Evolutionary conservation across 2,888 invertebrate species (phyloP).

Genomic region (Lycia hirtaria): DNA sequence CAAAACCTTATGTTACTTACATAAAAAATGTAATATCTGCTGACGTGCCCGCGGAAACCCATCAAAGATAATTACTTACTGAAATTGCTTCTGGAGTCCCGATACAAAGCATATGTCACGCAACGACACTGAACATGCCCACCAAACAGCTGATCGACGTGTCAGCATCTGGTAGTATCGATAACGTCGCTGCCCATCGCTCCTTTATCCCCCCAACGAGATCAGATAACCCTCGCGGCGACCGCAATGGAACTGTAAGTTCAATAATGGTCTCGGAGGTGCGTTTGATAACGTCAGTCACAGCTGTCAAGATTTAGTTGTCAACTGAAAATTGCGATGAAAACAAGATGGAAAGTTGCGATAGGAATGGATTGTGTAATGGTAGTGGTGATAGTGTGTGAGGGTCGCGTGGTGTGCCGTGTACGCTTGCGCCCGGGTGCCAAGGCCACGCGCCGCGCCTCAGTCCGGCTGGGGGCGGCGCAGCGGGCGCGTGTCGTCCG

Average conservation of each 20-base stretch:
- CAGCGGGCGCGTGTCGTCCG: slow-evolving; percentile 68
- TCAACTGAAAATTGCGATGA: slow-evolving; percentile 22
- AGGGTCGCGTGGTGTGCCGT: slow-evolving; percentile 66
- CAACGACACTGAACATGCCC: slow-evolving; percentile 64
- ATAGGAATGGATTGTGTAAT: slow-evolving; percentile 45
- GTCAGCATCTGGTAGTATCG: slow-evolving; percentile 36
- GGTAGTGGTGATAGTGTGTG: slow-evolving; percentile 67
- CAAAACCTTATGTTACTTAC: slow-evolving; percentile 25
- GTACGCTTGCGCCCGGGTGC: slow-evolving; percentile 71
- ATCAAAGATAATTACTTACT: slow-evolving; percentile 40
- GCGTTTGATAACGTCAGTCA: slow-evolving; percentile 26
- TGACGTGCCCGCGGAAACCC: slow-evolving; percentile 27
- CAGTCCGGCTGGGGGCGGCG: slow-evolving; percentile 78
- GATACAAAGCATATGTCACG: slow-evolving; percentile 59
- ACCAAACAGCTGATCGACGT: slow-evolving; percentile 42
- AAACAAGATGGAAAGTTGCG: slow-evolving; percentile 32
- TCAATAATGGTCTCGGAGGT: slow-evolving; percentile 6
- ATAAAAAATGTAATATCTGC: slow-evolving; percentile 28
- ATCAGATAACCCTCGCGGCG: background rate
- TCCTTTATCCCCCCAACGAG: slow-evolving; percentile 21
- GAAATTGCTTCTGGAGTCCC: slow-evolving; percentile 38
- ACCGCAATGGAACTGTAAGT: slow-evolving; percentile 13
- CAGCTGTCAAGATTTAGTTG: slow-evolving; percentile 31
- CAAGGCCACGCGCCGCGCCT: slow-evolving; percentile 80
- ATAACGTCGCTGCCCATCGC: slow-evolving; percentile 43